These are phyloP conservation scores for Sympetrum striolatum DNA, from an alignment of 2,888 invertebrate genomes.

Conservation along the genomic window DNA sequence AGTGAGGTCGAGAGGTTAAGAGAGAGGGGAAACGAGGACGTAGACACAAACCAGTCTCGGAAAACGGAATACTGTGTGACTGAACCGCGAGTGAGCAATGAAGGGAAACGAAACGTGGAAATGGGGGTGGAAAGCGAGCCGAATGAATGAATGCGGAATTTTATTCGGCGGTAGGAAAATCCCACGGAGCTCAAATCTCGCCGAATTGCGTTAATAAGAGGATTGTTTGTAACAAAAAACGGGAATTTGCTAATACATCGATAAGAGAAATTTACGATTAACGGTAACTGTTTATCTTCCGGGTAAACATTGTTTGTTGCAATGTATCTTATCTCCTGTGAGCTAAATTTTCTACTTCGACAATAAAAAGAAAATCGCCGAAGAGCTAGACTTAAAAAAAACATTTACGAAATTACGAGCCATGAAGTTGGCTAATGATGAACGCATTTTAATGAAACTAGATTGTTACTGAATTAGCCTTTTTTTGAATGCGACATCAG, in stretches of 20 bases:
- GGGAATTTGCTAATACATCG: not conserved
- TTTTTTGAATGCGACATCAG: too few species aligned
- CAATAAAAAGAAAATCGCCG: too few species aligned
- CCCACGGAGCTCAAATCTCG: not conserved
- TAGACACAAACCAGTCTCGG: conserved; percentile 55
- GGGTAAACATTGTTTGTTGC: too few species aligned
- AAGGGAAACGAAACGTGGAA: not conserved
- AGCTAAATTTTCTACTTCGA: too few species aligned
- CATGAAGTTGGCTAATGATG: too few species aligned
- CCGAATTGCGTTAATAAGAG: not conserved
- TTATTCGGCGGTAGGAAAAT: not conserved
- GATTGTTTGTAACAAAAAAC: not conserved
- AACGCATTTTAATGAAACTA: too few species aligned
- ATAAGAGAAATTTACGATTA: too few species aligned
- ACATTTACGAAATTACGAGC: too few species aligned
- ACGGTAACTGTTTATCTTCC: too few species aligned
- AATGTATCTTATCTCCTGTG: too few species aligned
- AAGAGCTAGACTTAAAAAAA: too few species aligned
- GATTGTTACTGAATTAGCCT: too few species aligned
- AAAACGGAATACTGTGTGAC: conserved; percentile 56
- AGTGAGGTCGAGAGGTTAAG: not conserved
- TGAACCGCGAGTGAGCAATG: conserved; percentile 36
- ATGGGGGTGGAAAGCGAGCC: not conserved
- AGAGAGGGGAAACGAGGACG: conserved; percentile 50
- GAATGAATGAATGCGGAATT: not conserved